phyloP scores from a whole-genome alignment of 2,888 invertebrate genomes.

The Lithophane socia region DNA sequence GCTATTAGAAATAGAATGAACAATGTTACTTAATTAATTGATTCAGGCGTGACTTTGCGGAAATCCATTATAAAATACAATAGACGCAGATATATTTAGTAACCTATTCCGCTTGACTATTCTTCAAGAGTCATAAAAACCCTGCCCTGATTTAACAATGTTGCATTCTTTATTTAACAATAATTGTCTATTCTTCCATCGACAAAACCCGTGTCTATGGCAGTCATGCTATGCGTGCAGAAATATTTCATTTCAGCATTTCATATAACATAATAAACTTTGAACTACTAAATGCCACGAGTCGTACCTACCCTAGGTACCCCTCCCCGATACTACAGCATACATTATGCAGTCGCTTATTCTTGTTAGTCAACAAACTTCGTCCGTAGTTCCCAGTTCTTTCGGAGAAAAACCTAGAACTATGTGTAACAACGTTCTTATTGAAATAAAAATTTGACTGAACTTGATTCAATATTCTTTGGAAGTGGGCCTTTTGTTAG shows the following conservation, averaged over 20 bases:
- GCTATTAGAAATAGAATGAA: no score
- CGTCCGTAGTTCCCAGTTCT: conserved; percentile 9
- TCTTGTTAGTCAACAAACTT: conserved; percentile 57
- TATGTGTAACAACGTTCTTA: conserved; percentile 37
- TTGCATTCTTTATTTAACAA: no score
- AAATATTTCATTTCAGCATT: neutral
- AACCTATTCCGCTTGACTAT: no score
- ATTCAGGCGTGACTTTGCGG: no score
- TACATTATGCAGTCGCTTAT: conserved; percentile 51
- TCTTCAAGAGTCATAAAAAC: no score
- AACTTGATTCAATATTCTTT: conserved; percentile 38
- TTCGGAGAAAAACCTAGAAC: conserved; percentile 30
- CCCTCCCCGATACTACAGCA: conserved; percentile 1
- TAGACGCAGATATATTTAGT: no score
- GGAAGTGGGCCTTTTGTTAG: conserved; percentile 21
- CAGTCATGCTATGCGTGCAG: no score
- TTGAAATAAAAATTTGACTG: conserved; percentile 54
- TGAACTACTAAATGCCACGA: neutral
- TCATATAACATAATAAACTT: neutral
- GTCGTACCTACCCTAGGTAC: neutral
- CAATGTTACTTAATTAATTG: no score
- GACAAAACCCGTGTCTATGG: no score
- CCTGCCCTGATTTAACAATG: no score
- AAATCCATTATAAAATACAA: no score
- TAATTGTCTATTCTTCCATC: no score